Evolutionary conservation across 2,113 vertebrate genomes (phyloP), one percentile per base, ranked within the genome.

Genomic region (Hyperopisus bebe): DNA sequence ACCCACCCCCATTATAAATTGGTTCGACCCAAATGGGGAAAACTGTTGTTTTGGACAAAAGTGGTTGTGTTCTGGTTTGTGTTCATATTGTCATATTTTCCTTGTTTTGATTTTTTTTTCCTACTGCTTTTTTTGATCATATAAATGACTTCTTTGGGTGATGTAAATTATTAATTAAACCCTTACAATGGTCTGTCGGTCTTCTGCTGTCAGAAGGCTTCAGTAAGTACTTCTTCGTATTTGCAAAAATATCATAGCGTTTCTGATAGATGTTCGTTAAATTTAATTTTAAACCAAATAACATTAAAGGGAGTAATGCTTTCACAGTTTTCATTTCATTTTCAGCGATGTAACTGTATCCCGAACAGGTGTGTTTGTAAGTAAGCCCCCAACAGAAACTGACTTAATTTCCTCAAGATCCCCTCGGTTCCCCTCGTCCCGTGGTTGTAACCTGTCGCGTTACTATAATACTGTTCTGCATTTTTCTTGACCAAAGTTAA

Each of bases 141-240:
- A 48, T 86, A 11, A 86, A 47, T 86, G 42, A 35, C 13, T 50
- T 5, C 48, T 10, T 35, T 46, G 21, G 8, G 21, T 9, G 51
- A 80, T 88, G 42, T 89, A 82, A 91, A 91, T 91, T 90, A 93
- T 92, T 91, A 91, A 92, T 24, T 17, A 80, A 87, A 58, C 62
- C 10, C 62, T 70, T 21, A 39, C 88, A 86, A 84, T 86, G 44
- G 74, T 80, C 35, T 39, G 74, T 80, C 17, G 0, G 6, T 42
- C 35, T n/a, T 66, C n/a, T 35, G n/a, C 4, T 42, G 13, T 42
- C 6, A 39, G 35, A 42, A 42, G 35, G 31, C 35, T 80, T 74
- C 27, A 74, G 66, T 19, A 80, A 70, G 27, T 70, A 27, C 3
- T 11, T 13, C 62, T 70, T 31, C 31, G n/a, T 13, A 27, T 66